Conservation (phyloP, 1,140 invertebrate species). For the Caenorhabditis latens region DNA sequence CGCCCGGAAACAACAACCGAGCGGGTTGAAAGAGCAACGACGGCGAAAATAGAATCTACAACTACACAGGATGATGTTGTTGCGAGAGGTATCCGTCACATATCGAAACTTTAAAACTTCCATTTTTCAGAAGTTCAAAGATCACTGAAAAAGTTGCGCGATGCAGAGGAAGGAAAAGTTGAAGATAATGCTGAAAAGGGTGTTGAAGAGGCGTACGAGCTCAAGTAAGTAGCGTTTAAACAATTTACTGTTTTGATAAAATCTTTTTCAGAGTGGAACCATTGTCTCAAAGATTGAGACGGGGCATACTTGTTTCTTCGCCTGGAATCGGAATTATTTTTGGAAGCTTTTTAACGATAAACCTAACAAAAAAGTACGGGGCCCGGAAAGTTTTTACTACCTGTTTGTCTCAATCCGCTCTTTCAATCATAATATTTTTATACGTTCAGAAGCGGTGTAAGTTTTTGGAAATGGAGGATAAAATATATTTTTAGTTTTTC, state of each 20-base stretch:
- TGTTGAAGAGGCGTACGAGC: not conserved
- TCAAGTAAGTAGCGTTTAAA: not conserved
- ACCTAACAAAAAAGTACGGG: not conserved
- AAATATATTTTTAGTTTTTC: not conserved
- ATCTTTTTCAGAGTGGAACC: constrained; percentile 6
- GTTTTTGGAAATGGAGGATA: not conserved
- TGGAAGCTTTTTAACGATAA: constrained; percentile 50
- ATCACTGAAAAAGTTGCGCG: constrained; percentile 55
- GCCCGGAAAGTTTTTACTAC: constrained; percentile 9
- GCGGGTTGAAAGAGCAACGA: not conserved
- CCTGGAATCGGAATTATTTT: constrained; percentile 61
- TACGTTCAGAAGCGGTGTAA: constrained; percentile 24
- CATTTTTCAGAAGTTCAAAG: constrained; percentile 51
- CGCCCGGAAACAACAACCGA: constrained; percentile 12
- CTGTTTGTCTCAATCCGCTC: not conserved
- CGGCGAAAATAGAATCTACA: not conserved
- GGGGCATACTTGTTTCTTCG: constrained; percentile 30
- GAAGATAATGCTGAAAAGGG: not conserved
- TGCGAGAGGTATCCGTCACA: not conserved
- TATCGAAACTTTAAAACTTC: not conserved
- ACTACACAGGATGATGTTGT: constrained; percentile 37
- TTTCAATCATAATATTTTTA: not conserved
- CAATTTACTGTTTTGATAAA: not conserved
- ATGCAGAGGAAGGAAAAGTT: constrained; percentile 39
- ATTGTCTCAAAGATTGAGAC: constrained; percentile 2